phyloP scores from a whole-genome alignment of 1,140 invertebrate species.

The Hycleus phaleratus region DNA sequence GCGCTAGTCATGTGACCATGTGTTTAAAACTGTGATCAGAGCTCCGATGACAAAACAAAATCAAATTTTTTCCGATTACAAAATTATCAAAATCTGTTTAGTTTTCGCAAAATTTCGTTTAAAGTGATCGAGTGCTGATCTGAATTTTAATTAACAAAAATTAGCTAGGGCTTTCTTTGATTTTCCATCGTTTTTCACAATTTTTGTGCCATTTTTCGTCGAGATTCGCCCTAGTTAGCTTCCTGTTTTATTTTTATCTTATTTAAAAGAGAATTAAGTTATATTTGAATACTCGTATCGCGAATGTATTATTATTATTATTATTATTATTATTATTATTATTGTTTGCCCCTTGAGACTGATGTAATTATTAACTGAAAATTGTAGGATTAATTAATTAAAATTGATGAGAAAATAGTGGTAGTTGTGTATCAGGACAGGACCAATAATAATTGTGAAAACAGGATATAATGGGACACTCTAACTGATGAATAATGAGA shows the following conservation, averaged over 20 bases:
- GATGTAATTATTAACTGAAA: conserved; percentile 28
- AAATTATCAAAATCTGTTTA: no score
- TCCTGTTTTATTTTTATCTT: neutral
- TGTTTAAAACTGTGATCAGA: conserved; percentile 41
- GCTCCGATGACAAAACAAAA: conserved; percentile 35
- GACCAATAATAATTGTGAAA: conserved; percentile 23
- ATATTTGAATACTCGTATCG: conserved; percentile 34
- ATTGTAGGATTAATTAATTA: conserved; percentile 19
- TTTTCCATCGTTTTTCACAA: no score
- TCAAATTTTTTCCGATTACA: no score
- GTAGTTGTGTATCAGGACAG: conserved; percentile 22
- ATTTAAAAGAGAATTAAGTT: neutral
- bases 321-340: no score
- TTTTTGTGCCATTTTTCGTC: neutral
- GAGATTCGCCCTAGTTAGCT: neutral
- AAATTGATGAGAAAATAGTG: conserved; percentile 22
- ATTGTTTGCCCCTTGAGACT: conserved; percentile 40
- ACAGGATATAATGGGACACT: conserved; percentile 6
- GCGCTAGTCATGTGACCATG: conserved; percentile 40
- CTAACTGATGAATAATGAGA: neutral
- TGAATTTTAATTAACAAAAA: neutral
- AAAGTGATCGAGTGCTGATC: neutral
- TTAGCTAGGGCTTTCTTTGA: no score
- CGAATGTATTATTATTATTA: conserved; percentile 27
- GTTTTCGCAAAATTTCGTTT: neutral